These are phyloP conservation scores for Hydractinia symbiolongicarpus DNA, from an alignment of 30 jellyfish, hydroid and myxozoan species.

Conservation along the genomic window DNA sequence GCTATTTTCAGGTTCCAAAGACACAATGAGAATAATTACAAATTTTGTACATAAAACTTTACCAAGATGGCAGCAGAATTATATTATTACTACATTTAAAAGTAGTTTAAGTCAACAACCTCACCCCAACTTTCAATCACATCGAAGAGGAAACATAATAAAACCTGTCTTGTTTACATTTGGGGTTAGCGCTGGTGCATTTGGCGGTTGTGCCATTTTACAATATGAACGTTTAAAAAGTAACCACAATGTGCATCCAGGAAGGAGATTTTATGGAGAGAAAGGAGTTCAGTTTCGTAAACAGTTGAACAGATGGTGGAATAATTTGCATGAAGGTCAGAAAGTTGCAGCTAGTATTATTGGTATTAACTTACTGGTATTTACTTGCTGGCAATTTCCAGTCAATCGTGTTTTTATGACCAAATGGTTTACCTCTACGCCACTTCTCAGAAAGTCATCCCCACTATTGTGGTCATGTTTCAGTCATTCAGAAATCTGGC, in stretches of 20 bases:
- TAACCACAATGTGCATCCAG: not conserved
- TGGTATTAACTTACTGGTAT: constrained; percentile 59
- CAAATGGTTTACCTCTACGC: constrained; percentile 66
- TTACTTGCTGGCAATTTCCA: constrained; percentile 75
- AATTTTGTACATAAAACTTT: too few species aligned
- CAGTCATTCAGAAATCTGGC: constrained; percentile 97
- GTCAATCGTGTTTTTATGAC: constrained; percentile 56
- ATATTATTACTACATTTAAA: too few species aligned
- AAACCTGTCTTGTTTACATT: constrained; percentile 28
- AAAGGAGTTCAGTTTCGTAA: constrained; percentile 18
- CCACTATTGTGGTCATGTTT: constrained; percentile 79
- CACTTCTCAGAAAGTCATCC: constrained; percentile 37
- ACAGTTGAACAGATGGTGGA: constrained; percentile 88
- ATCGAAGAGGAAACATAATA: not conserved
- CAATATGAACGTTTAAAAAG: constrained; percentile 56
- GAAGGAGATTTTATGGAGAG: not conserved
- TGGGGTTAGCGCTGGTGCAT: constrained; percentile 53
- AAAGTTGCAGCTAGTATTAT: constrained; percentile 70
- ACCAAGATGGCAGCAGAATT: too few species aligned
- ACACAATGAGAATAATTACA: too few species aligned
- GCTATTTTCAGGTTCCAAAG: too few species aligned
- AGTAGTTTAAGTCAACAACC: too few species aligned
- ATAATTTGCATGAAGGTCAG: constrained; percentile 66
- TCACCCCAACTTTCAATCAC: not conserved
- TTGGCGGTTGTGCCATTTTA: constrained; percentile 67